Percentiles rank a stretch among this genome's conserved stretches.
phyloP scores from a whole-genome alignment of 2,888 invertebrate species.

The Parnassius orleans region DNA sequence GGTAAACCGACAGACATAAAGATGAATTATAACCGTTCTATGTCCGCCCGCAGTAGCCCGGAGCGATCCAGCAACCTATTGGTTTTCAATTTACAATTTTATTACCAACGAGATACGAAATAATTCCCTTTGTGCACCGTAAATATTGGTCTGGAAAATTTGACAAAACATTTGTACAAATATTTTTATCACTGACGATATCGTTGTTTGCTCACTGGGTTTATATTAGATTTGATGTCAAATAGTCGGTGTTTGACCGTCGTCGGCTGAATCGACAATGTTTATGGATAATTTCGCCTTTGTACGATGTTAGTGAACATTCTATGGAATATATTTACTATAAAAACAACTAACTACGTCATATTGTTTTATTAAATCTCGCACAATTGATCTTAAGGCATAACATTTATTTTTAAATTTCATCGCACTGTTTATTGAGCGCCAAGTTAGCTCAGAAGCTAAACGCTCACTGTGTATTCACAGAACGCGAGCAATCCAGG shows the following conservation, averaged over 20 bases:
- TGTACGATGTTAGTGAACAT: constrained; percentile 21
- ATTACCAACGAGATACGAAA: constrained; percentile 29
- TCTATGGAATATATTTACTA: constrained; percentile 15
- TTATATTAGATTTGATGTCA: constrained; percentile 40
- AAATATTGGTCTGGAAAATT: constrained; percentile 29
- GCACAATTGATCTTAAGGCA: too few species aligned
- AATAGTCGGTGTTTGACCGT: constrained; percentile 34
- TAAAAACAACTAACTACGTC: constrained; percentile 5
- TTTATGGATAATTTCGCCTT: constrained; percentile 36
- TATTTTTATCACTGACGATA: constrained; percentile 39
- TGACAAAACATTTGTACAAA: constrained; percentile 41
- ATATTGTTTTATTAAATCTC: not conserved
- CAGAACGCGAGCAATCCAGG: too few species aligned
- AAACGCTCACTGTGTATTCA: too few species aligned
- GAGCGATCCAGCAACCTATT: constrained; percentile 15
- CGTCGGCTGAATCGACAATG: constrained; percentile 34
- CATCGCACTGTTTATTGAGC: too few species aligned
- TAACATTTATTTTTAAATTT: too few species aligned
- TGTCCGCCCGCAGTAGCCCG: constrained; percentile 27
- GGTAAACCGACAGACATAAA: constrained; percentile 35
- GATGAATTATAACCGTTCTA: constrained; percentile 34
- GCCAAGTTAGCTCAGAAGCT: too few species aligned
- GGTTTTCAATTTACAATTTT: constrained; percentile 33
- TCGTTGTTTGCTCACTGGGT: constrained; percentile 37
- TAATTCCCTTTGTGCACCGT: constrained; percentile 26